These are phyloP conservation scores for human (Homo sapiens) DNA, from an alignment of 2,113 vertebrate genomes.

Conservation along the genomic window DNA sequence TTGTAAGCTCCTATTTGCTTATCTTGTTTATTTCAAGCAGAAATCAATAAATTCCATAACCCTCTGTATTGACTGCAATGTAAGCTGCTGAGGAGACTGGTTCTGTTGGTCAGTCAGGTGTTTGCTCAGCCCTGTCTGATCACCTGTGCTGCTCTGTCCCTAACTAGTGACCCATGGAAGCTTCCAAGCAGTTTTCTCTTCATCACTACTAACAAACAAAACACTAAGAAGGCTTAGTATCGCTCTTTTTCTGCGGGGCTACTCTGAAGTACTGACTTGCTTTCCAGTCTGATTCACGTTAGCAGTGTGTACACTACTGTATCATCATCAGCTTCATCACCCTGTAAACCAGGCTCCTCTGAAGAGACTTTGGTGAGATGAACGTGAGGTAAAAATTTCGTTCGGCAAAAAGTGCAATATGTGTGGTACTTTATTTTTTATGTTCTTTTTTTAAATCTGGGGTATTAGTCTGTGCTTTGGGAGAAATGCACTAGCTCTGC, in stretches of 20 bases:
- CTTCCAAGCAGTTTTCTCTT: slow-evolving; percentile 54
- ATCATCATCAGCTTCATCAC: slow-evolving; percentile 78
- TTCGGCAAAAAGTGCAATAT: slow-evolving; percentile 87
- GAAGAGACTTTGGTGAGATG: slow-evolving; percentile 85
- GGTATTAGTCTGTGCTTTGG: slow-evolving; percentile 82
- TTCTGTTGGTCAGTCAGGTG: not conserved
- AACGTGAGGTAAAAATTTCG: slow-evolving; percentile 83
- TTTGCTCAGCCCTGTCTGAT: not conserved
- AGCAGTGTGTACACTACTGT: slow-evolving; percentile 82
- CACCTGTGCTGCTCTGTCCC: slow-evolving; percentile 3
- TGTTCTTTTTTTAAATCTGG: slow-evolving; percentile 82
- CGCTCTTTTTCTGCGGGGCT: slow-evolving; percentile 10
- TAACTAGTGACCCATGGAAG: slow-evolving; percentile 1
- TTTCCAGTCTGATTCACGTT: slow-evolving; percentile 45
- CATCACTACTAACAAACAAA: slow-evolving; percentile 50
- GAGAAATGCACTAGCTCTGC: slow-evolving; percentile 82
- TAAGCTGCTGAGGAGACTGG: not conserved
- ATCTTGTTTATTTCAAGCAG: not conserved
- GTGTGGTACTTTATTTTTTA: slow-evolving; percentile 84
- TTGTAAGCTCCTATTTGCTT: slow-evolving; percentile 7
- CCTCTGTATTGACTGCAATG: not conserved
- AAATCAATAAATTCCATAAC: not conserved
- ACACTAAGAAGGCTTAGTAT: slow-evolving; percentile 59
- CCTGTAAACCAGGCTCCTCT: slow-evolving; percentile 79
- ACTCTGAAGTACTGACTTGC: slow-evolving; percentile 65